Evolutionary conservation across 2,888 invertebrate species (phyloP), one percentile per base, ranked within the genome.

Genomic region (Melanchra persicariae): DNA sequence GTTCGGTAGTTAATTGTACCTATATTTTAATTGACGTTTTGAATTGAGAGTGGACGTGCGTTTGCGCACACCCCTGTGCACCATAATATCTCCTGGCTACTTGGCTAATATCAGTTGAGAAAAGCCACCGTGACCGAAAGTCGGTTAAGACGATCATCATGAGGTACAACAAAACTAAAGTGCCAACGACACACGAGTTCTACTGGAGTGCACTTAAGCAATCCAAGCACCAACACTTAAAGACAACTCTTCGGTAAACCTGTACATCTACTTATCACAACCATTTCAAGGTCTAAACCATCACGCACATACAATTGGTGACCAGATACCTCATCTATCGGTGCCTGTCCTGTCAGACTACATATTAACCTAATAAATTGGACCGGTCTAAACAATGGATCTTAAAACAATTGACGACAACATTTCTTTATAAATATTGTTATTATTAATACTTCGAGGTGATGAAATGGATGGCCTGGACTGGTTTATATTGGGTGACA

Each of bases 271-370:
- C 55, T 55, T 12, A 19, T 55, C 55, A 55, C 55, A 34, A 55
- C 55, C n/a, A 34, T n/a, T 55, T 55, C 55, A 55, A 55, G 55
- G 55, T 55, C 34, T 34, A 2, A 55, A 55, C n/a, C 55, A 55
- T 34, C 55, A 55, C 55, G 55, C 26, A 55, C n/a, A 54, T 3
- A 34, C 34, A 30, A 54, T 54, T 19, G 34, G 5, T 26, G 52
- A 19, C n/a, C 12, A n/a, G n/a, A 30, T 55, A 55, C 34, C 55
- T 55, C 55, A 5, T 55, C 55, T 34, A 3, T 30, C 19, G 17
- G 30, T 24, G 24, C 1, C n/a, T 47, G n/a, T 47, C 15, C 47
- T 47, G n/a, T 47, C 47, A 47, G 22, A 22, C 49, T 1, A 34
- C 55, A 34, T 10, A 55, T 34, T 55, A 55, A 55, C 55, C 34